phyloP scores from a whole-genome alignment of 1,140 invertebrate genomes.

The Drepana arcuata region DNA sequence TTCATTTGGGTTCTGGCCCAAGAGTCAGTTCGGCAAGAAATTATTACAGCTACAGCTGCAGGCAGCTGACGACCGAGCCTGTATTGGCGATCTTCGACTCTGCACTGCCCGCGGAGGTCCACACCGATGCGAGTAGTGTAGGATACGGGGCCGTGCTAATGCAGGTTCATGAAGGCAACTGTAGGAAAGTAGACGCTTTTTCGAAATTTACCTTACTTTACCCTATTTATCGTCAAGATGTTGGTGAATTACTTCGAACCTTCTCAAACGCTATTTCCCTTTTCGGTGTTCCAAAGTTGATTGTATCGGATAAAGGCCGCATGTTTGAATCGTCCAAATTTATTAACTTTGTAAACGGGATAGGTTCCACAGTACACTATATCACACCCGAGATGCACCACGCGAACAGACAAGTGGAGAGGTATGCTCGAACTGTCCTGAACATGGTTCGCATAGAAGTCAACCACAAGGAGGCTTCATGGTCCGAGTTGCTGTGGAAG shows the following conservation, averaged over 20 bases:
- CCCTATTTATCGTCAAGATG: no score
- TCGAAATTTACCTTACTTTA: no score
- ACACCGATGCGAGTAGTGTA: constrained; percentile 29
- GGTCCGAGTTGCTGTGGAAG: constrained; percentile 5
- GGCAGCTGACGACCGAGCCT: constrained; percentile 6
- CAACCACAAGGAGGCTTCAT: constrained; percentile 1
- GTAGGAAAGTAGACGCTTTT: constrained; percentile 25
- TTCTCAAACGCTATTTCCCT: constrained; percentile 4
- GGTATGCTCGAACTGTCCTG: constrained; percentile 19
- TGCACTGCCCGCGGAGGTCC: constrained; percentile 21
- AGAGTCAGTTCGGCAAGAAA: neutral
- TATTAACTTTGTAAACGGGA: constrained; percentile 4
- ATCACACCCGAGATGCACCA: constrained; percentile 22
- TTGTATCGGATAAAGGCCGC: constrained; percentile 13
- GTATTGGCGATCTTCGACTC: constrained; percentile 22
- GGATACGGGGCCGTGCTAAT: constrained; percentile 28
- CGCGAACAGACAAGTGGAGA: constrained; percentile 23
- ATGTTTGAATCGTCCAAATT: constrained; percentile 16
- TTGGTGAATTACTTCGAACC: no score
- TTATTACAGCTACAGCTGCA: no score
- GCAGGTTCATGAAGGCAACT: constrained; percentile 9
- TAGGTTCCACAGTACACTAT: constrained; percentile 9
- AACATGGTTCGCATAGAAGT: constrained; percentile 9
- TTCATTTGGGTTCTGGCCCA: constrained; percentile 2
- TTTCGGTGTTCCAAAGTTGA: constrained; percentile 11